Base-by-base conservation (phyloP, 2,888 invertebrate genomes). In the Sussaba pulchella region DNA sequence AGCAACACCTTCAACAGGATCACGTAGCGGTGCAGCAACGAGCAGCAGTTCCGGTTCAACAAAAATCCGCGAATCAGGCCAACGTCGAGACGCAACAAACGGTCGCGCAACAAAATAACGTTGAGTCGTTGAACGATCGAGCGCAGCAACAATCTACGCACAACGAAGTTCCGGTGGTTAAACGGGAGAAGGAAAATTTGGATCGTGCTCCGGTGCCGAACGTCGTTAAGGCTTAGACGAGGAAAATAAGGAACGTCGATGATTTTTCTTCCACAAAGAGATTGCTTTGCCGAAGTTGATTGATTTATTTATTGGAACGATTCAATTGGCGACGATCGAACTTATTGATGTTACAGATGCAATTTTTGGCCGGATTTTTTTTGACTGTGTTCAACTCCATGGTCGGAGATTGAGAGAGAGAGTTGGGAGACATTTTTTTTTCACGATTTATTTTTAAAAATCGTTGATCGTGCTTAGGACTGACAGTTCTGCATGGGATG, bases 141-240 rank as follows among this genome's bases (percentile, higher is more conserved):
- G 84, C 83, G n/a, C 86, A 87, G 69, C 88, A 87, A 26, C 85
- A 82, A 52, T 76, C 77, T n/a, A 63, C 50, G 17, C 86, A 86
- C 2, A 69, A 64, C 5, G 24, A 50, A 17, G 31, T 54, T 2
- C 41, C 73, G 9, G 26, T 14, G 17, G 47, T 45, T 12, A 12
- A 54, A 54, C n/a, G 6, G 12, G 17, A 8, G 0, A 17, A n/a
- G 8, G 47, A 9, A 50, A 36, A 36, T 45, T 31, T 36, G 43
- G 73, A 31, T 41, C 63, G 72, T 14, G 47, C 21, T 43, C 21
- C 50, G 1, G 6, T 12, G 52, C 63, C 72, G 1, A 72, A 63
- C n/a, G 64, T 21, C 5, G n/a, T 64, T 8, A 39, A 63, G 12
- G 61, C 26, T 12, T 73, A 64, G 64, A 47, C 1, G 10, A 17